These are phyloP conservation scores for Clarias gariepinus DNA, from an alignment of 2,113 vertebrate genomes.

Conservation along the genomic window DNA sequence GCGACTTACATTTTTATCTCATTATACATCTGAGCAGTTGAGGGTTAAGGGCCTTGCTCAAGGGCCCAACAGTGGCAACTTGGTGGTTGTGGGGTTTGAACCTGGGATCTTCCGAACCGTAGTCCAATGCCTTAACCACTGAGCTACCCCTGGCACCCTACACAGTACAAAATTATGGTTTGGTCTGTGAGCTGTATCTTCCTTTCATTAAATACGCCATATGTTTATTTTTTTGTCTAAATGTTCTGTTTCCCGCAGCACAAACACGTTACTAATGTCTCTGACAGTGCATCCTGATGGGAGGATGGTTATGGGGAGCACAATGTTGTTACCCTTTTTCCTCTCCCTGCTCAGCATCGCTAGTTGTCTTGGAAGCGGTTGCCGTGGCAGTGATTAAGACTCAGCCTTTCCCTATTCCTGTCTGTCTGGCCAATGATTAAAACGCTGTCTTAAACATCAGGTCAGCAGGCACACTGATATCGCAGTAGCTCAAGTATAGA, in stretches of 20 bases:
- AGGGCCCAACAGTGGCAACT: no score
- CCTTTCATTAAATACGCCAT: neutral
- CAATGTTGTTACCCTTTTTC: slow-evolving; percentile 22
- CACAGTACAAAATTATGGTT: slow-evolving; percentile 7
- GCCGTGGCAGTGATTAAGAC: slow-evolving; percentile 44
- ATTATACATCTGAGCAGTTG: no score
- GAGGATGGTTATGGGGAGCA: neutral
- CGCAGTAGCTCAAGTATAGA: slow-evolving; percentile 4
- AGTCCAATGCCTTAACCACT: no score
- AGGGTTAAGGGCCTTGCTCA: no score
- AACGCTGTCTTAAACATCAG: slow-evolving; percentile 25
- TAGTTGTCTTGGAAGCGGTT: slow-evolving; percentile 43
- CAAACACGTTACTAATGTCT: slow-evolving; percentile 3
- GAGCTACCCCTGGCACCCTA: no score
- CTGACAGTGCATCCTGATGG: neutral
- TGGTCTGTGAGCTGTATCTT: neutral
- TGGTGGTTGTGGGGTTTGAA: no score
- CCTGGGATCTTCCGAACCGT: no score
- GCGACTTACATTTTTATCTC: no score
- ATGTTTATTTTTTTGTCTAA: slow-evolving; percentile 31
- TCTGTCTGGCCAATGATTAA: slow-evolving; percentile 27
- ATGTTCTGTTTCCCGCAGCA: neutral
- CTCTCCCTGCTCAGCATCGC: slow-evolving; percentile 16
- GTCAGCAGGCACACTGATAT: slow-evolving; percentile 24
- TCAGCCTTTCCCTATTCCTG: slow-evolving; percentile 24